Percentiles rank a stretch among this genome's conserved stretches.
phyloP scores from a whole-genome alignment of 2,113 vertebrate genomes.

The Tragelaphus imberbis region DNA sequence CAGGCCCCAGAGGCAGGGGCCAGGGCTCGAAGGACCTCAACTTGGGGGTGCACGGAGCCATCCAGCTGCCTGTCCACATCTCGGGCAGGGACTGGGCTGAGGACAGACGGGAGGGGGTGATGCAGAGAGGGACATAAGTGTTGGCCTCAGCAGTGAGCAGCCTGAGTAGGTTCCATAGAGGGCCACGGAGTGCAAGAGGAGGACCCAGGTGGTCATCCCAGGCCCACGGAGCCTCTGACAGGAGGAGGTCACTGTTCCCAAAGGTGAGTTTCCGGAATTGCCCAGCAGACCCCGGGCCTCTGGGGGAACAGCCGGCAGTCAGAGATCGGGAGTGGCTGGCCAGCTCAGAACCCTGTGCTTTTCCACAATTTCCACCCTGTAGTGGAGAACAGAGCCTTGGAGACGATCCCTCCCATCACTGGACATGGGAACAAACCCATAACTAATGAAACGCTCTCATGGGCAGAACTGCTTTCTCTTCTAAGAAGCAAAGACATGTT shows the following conservation, averaged over 20 bases:
- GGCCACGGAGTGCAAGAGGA: no score
- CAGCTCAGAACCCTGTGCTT: fast-evolving
- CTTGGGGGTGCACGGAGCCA: fast-evolving
- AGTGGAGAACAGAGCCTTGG: no score
- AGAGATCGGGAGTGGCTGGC: fast-evolving
- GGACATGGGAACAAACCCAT: background rate
- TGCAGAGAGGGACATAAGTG: fast-evolving
- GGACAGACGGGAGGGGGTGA: no score
- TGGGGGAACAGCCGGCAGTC: fast-evolving
- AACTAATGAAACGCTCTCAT: background rate
- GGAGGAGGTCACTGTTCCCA: background rate
- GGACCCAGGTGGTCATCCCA: fast-evolving
- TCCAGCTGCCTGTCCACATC: fast-evolving
- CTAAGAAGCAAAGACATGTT: background rate
- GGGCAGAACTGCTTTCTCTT: background rate
- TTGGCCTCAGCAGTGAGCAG: fast-evolving
- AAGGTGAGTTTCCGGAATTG: background rate
- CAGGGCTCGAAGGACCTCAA: fast-evolving
- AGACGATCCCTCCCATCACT: background rate
- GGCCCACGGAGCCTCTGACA: background rate
- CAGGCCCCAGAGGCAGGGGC: fast-evolving
- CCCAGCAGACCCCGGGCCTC: no score
- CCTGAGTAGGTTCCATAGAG: no score
- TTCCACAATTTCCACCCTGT: fast-evolving
- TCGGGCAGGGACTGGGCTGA: background rate